phyloP scores from a whole-genome alignment of 2,797 vertebrate species.

The Darevskia nairensis region DNA sequence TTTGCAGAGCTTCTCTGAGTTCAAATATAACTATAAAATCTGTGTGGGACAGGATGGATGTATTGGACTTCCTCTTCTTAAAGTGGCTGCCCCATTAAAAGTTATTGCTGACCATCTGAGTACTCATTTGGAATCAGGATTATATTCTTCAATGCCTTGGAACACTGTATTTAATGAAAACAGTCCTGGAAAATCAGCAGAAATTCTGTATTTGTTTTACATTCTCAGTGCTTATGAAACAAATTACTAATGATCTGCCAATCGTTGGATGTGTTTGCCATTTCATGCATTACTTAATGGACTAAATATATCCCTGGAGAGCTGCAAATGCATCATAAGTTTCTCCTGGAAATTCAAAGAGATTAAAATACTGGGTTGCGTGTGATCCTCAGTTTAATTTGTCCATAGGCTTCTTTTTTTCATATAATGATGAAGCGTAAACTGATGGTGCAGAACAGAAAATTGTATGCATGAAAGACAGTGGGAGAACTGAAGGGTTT shows the following conservation, averaged over 20 bases:
- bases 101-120: background rate
- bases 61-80: background rate
- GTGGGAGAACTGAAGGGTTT: background rate
- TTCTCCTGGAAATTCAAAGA: background rate
- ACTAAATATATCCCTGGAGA: background rate
- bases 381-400: background rate
- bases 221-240: background rate
- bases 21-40: too few relatives aligned
- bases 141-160: background rate
- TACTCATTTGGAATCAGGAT: background rate
- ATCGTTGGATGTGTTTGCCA: slow-evolving; percentile 9
- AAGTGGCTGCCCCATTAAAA: background rate
- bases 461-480: background rate
- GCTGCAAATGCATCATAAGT: background rate
- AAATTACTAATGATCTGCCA: background rate
- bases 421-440: background rate
- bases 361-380: background rate
- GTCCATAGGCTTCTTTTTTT: background rate
- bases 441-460: background rate
- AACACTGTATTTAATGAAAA: background rate
- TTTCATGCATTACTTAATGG: background rate
- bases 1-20: too few relatives aligned
- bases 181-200: background rate
- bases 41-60: too few relatives aligned
- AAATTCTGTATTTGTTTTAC: background rate